Evolutionary conservation across 2,797 vertebrate species (phyloP), one percentile per base, ranked within the genome.

Genomic region (Acestrorhynchus altus): DNA sequence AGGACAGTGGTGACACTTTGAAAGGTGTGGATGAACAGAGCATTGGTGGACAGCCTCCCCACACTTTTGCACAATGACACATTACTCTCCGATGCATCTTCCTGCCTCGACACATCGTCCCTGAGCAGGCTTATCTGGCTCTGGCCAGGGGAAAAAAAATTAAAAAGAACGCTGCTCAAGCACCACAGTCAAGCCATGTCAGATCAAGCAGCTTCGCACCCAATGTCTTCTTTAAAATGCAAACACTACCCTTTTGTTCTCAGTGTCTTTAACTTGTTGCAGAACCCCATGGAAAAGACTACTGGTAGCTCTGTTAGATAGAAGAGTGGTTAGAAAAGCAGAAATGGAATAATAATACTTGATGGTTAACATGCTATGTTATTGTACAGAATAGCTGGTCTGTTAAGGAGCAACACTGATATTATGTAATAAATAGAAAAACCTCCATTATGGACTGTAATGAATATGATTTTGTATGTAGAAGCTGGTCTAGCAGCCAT

Each of bases 71-170:
- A 54, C 16, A 78, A 89, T 77, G 86, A 86, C 70, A 83, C 81
- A 93, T 90, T 87, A 90, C 83, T 93, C 88, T 86, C 87, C 90
- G 89, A 94, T 95, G 89, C 93, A 89, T 93, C 92, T 91, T 91
- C 90, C 88, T 84, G 88, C 92, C 89, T 88, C 26, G 86, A 86
- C 71, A 72, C n/a, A 65, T 61, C 18, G 76, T 86, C 88, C 86
- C 83, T 49, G 75, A 79, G 87, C 80, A 42, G 71, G 74, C 87
- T 90, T 91, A 93, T 92, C 89, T 35, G 86, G 80, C 69, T 71
- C 79, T 44, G 75, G 4, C n/a, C 87, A 86, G 60, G 76, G 87
- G 18, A 22, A 71, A 42, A 28, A 16, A 35, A 35, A 35, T 35
- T 35, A 35, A 35, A 35, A 35, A 2, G 31, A n/a, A n/a, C n/a